Percentiles rank a stretch among this genome's conserved stretches.
phyloP scores from a whole-genome alignment of 2,113 vertebrate genomes.

The Rhinoderma darwinii region DNA sequence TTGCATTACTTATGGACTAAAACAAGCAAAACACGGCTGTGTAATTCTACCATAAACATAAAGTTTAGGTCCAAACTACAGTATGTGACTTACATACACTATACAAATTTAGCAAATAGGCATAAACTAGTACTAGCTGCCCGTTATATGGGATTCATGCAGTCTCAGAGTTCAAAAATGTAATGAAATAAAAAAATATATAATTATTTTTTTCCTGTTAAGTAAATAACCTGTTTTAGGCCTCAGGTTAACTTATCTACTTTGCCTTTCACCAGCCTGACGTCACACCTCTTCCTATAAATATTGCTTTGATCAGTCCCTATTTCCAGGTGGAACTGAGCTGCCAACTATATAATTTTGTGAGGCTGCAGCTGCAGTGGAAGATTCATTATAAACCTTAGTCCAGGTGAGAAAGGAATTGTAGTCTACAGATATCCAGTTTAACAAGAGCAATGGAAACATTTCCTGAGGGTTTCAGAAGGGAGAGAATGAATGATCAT shows the following conservation, averaged over 20 bases:
- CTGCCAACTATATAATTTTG: slow-evolving; percentile 35
- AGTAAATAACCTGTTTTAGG: neutral
- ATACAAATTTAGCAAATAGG: neutral
- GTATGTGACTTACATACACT: neutral
- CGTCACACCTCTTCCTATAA: slow-evolving; percentile 28
- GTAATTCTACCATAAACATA: neutral
- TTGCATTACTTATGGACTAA: neutral
- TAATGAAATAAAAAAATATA: neutral
- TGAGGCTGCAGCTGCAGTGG: slow-evolving; percentile 40
- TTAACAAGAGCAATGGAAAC: slow-evolving; percentile 47
- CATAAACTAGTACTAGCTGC: neutral
- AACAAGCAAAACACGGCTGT: neutral
- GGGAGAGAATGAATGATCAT: slow-evolving; percentile 31
- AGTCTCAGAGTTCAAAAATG: neutral
- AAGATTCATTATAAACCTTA: slow-evolving; percentile 45
- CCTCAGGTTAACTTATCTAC: neutral
- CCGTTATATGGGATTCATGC: neutral
- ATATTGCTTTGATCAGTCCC: slow-evolving; percentile 16
- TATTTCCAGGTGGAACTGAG: slow-evolving; percentile 32
- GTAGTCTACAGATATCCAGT: slow-evolving; percentile 45
- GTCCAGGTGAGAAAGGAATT: slow-evolving; percentile 47
- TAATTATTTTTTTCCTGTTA: neutral
- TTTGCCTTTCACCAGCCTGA: neutral
- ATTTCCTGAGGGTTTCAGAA: slow-evolving; percentile 39
- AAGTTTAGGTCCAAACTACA: neutral